Conservation (phyloP, 2,888 invertebrate genomes). For the Dicyrtomina minuta region DNA sequence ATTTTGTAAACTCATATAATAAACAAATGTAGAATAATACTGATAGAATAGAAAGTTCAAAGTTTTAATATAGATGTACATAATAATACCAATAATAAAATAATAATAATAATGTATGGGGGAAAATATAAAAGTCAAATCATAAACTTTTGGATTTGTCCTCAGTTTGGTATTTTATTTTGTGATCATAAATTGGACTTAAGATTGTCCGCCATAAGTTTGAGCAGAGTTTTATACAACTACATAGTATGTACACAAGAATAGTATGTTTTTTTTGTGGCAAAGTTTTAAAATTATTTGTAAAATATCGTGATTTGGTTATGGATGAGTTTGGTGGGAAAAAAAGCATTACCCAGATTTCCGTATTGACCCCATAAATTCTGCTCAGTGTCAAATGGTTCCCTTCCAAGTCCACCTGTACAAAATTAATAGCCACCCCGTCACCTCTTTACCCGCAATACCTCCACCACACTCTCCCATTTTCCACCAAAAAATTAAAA, state of each 20-base stretch:
- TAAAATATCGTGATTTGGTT: no score
- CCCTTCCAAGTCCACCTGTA: slow-evolving; percentile 50
- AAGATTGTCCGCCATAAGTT: no score
- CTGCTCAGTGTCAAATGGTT: slow-evolving; percentile 51
- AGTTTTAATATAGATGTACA: background rate
- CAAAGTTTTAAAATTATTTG: background rate
- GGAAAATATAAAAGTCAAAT: no score
- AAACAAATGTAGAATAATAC: slow-evolving; percentile 1
- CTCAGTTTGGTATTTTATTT: no score
- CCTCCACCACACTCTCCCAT: slow-evolving; percentile 4
- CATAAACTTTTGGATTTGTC: no score
- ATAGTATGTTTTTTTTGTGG: background rate
- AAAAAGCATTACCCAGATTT: slow-evolving; percentile 11
- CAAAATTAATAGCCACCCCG: slow-evolving; percentile 41
- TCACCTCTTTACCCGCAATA: slow-evolving; percentile 31
- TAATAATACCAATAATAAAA: no score
- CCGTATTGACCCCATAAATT: slow-evolving; percentile 46
- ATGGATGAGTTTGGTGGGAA: background rate
- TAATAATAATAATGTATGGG: no score
- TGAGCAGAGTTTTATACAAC: no score
- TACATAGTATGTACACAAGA: no score
- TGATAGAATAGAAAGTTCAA: background rate
- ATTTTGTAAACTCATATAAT: background rate
- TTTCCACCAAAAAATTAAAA: background rate
- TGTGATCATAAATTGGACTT: no score